A percentile compares a stretch with the other conserved stretches of the same genome.
Conservation (phyloP, 2,113 vertebrate species). For the Indri indri region DNA sequence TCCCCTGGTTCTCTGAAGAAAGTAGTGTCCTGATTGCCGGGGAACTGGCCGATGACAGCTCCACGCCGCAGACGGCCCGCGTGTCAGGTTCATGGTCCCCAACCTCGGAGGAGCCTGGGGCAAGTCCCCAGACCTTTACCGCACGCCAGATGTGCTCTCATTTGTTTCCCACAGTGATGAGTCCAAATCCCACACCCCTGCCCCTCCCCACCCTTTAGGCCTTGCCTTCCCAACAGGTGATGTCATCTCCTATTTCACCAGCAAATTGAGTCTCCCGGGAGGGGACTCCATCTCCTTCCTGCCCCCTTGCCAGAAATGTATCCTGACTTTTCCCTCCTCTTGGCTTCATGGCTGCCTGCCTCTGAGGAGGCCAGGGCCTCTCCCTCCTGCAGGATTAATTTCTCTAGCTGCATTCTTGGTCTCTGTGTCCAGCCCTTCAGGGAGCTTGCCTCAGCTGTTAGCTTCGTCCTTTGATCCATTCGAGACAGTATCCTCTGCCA, state of each 20-base stretch:
- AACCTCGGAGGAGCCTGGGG: no score
- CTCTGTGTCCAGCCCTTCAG: neutral
- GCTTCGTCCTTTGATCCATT: neutral
- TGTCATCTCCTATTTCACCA: neutral
- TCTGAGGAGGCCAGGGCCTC: neutral
- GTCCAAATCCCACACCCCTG: neutral
- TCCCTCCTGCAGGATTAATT: neutral
- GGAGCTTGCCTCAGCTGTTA: neutral
- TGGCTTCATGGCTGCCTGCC: neutral
- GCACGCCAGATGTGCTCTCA: fast-evolving
- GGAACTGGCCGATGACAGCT: neutral
- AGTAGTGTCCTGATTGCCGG: neutral
- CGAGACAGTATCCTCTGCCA: fast-evolving
- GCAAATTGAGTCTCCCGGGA: neutral
- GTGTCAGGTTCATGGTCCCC: neutral
- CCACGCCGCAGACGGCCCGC: neutral
- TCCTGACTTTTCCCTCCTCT: neutral
- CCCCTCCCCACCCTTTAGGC: neutral
- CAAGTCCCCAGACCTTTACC: neutral
- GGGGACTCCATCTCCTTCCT: neutral
- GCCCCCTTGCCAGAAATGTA: neutral
- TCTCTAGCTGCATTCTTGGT: neutral
- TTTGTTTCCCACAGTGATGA: neutral
- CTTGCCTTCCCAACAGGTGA: neutral
- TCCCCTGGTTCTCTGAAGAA: neutral